phyloP scores from a whole-genome alignment of 2,797 vertebrate species.

The Cossypha heuglini region DNA sequence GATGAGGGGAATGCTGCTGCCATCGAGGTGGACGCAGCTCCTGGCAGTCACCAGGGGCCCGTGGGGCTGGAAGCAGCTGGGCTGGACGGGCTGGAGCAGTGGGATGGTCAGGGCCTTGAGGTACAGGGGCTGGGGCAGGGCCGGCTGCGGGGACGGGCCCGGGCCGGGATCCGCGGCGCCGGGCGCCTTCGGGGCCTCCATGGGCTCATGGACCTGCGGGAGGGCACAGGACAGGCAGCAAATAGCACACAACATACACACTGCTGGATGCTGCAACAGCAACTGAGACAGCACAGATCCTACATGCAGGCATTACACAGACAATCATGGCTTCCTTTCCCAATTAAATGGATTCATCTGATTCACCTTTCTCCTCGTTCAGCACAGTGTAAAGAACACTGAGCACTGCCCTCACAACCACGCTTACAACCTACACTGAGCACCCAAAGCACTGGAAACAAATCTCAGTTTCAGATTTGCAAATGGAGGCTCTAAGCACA shows the following conservation, averaged over 20 bases:
- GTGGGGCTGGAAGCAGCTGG: slow-evolving; percentile 64
- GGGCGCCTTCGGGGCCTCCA: slow-evolving; percentile 61
- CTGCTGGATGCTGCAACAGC: neutral
- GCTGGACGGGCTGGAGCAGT: slow-evolving; percentile 69
- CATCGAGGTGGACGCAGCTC: slow-evolving; percentile 42
- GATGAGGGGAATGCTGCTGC: slow-evolving; percentile 61
- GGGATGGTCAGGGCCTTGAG: slow-evolving; percentile 84
- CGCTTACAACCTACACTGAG: neutral
- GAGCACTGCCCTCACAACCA: neutral
- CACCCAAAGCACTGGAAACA: neutral
- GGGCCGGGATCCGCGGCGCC: neutral
- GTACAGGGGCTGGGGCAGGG: slow-evolving; percentile 80
- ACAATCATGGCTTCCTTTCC: neutral
- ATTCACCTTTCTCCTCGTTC: neutral
- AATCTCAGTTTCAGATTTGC: neutral
- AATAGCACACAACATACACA: neutral
- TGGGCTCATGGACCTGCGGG: slow-evolving; percentile 44
- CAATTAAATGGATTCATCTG: neutral
- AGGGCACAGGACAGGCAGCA: neutral
- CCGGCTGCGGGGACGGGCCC: neutral
- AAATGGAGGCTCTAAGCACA: neutral
- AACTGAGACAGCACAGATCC: too few relatives aligned
- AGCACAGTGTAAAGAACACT: neutral
- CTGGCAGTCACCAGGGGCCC: slow-evolving; percentile 65
- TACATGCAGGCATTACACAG: neutral